Conservation (phyloP, 2,888 invertebrate genomes). For the Andrena praecox region DNA sequence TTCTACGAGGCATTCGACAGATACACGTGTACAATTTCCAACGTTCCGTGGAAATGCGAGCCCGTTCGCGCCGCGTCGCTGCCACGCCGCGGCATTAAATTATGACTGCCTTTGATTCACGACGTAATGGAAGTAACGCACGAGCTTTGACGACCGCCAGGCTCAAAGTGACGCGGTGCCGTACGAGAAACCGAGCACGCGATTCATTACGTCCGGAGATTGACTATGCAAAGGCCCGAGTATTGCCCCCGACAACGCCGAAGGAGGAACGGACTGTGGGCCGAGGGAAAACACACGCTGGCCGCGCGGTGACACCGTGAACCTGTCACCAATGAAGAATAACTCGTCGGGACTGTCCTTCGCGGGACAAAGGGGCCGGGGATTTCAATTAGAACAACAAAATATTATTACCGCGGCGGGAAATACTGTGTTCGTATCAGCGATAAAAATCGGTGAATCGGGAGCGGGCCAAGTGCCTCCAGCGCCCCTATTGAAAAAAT, state of each 20-base stretch:
- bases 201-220: slow-evolving; percentile 18
- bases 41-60: slow-evolving; percentile 45
- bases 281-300: not conserved
- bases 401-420: slow-evolving; percentile 25
- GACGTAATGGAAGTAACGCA: slow-evolving; percentile 30
- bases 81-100: slow-evolving; percentile 49
- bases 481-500: not conserved
- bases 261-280: not conserved
- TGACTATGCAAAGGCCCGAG: not conserved
- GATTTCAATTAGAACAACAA: slow-evolving; percentile 35
- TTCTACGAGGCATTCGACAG: slow-evolving; percentile 17
- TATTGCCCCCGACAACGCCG: not conserved
- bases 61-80: slow-evolving; percentile 20
- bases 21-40: slow-evolving; percentile 6
- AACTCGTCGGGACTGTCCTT: not conserved
- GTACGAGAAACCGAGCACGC: slow-evolving; percentile 13
- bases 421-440: slow-evolving; percentile 13
- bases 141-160: slow-evolving; percentile 21
- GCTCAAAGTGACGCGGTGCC: slow-evolving; percentile 8
- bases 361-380: not conserved
- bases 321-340: slow-evolving; percentile 8
- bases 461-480: slow-evolving; percentile 21
- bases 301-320: not conserved
- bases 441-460: slow-evolving; percentile 36
- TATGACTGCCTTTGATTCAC: slow-evolving; percentile 54